Conservation (phyloP, 2,888 invertebrate genomes). For the Lypha dubia region DNA sequence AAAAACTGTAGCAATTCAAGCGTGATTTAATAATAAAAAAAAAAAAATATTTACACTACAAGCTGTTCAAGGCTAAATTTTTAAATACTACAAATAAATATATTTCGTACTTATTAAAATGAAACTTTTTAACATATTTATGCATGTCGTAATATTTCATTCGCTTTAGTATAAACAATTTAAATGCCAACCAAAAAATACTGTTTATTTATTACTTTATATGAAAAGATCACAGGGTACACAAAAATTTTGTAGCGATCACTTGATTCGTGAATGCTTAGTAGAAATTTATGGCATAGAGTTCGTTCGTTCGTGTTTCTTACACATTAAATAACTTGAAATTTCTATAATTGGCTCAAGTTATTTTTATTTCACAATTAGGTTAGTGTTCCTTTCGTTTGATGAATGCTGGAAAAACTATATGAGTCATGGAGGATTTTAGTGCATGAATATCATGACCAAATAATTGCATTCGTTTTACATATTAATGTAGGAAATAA, state of each 20-base stretch:
- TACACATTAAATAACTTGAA: constrained; percentile 5
- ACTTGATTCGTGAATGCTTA: neutral
- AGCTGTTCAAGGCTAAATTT: constrained; percentile 1
- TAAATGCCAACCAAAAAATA: neutral
- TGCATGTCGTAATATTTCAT: neutral
- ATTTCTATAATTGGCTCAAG: neutral
- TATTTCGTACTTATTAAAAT: neutral
- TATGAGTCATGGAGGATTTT: neutral
- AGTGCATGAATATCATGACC: neutral
- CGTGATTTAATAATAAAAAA: constrained; percentile 12
- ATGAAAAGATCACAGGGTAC: neutral
- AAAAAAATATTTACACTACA: neutral
- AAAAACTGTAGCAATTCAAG: constrained; percentile 21
- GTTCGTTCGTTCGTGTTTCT: neutral
- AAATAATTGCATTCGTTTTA: neutral
- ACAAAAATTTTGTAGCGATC: constrained; percentile 4
- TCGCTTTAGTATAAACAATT: constrained; percentile 5
- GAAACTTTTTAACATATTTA: neutral
- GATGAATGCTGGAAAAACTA: neutral
- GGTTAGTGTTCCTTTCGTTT: neutral
- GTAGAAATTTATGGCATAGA: neutral
- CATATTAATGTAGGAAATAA: too few relatives aligned
- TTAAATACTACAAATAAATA: neutral
- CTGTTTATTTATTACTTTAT: neutral
- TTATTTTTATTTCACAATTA: neutral